Percentiles rank a stretch among this genome's conserved stretches.
phyloP scores from a whole-genome alignment of 2,888 invertebrate species.

The Fragum fragum region DNA sequence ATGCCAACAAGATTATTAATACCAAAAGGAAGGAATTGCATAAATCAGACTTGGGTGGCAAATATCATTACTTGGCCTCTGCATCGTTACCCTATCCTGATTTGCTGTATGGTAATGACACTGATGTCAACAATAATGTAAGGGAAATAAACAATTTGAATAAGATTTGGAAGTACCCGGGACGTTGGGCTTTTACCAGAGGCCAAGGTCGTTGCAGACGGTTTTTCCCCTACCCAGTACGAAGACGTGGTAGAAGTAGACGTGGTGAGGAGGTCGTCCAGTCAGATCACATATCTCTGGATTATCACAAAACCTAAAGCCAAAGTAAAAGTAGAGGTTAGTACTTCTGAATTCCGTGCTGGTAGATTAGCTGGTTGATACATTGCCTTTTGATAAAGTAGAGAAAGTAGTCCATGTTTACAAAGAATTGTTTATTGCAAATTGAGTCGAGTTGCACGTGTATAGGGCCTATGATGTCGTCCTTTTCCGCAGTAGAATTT shows the following conservation, averaged over 20 bases:
- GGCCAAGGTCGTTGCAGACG: not conserved
- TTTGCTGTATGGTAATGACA: constrained; percentile 43
- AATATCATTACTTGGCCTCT: constrained; percentile 45
- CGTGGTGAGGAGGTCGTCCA: not conserved
- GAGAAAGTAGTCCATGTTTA: constrained; percentile 30
- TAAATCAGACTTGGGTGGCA: constrained; percentile 36
- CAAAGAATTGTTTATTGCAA: not conserved
- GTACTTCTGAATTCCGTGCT: too few relatives aligned
- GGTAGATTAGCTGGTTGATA: constrained; percentile 30
- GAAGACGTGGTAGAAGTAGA: constrained; percentile 24
- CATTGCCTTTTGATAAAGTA: constrained; percentile 26
- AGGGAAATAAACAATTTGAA: constrained; percentile 45
- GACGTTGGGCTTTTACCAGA: constrained; percentile 21
- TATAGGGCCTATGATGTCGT: constrained; percentile 29
- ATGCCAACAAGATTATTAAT: constrained; percentile 42
- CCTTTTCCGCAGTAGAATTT: constrained; percentile 36
- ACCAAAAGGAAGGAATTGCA: constrained; percentile 36
- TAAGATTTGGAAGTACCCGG: constrained; percentile 13
- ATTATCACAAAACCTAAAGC: not conserved
- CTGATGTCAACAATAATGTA: constrained; percentile 41
- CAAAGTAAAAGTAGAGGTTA: too few relatives aligned
- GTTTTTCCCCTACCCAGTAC: not conserved
- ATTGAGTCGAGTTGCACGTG: not conserved
- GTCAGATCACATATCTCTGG: not conserved
- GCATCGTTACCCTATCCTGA: constrained; percentile 41